Evolutionary conservation across 2,888 invertebrate genomes (phyloP).

Genomic region (Eristalinus sepulchralis): DNA sequence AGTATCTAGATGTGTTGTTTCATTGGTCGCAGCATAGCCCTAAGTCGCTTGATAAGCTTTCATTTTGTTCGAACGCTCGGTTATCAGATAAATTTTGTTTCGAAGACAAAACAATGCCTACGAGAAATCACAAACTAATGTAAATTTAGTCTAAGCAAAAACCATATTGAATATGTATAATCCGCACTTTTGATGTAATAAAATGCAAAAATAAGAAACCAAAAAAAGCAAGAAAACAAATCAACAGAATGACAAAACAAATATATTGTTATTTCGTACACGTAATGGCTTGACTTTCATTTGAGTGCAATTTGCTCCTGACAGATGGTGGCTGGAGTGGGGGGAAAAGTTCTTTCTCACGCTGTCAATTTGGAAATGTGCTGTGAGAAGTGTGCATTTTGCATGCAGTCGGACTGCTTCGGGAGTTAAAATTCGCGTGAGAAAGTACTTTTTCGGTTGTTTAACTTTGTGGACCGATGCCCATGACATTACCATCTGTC

Average conservation of each 20-base stretch:
- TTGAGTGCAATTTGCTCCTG: neutral
- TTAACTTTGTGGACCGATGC: neutral
- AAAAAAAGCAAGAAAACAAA: slow-evolving; percentile 17
- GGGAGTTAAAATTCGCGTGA: neutral
- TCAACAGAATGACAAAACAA: slow-evolving; percentile 58
- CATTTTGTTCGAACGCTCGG: neutral
- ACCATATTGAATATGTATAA: slow-evolving; percentile 63
- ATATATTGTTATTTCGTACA: slow-evolving; percentile 73
- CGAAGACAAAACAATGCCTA: slow-evolving; percentile 42
- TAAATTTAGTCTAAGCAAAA: slow-evolving; percentile 64
- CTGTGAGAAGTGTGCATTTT: neutral
- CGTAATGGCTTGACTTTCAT: slow-evolving; percentile 37
- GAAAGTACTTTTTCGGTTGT: neutral
- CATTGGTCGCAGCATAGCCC: neutral
- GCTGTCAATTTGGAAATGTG: neutral
- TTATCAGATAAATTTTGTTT: slow-evolving; percentile 12
- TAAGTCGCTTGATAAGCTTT: slow-evolving; percentile 6
- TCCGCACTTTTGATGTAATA: slow-evolving; percentile 74
- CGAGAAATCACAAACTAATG: slow-evolving; percentile 54
- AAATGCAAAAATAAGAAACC: slow-evolving; percentile 38
- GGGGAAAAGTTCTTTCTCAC: neutral
- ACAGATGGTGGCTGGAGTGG: neutral
- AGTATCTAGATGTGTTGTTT: neutral
- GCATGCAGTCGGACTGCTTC: too few species aligned
- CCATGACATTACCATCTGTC: neutral